Percentiles rank a stretch among this genome's conserved stretches.
Conservation (phyloP, 2,797 vertebrate genomes). For the Mus spretus region DNA sequence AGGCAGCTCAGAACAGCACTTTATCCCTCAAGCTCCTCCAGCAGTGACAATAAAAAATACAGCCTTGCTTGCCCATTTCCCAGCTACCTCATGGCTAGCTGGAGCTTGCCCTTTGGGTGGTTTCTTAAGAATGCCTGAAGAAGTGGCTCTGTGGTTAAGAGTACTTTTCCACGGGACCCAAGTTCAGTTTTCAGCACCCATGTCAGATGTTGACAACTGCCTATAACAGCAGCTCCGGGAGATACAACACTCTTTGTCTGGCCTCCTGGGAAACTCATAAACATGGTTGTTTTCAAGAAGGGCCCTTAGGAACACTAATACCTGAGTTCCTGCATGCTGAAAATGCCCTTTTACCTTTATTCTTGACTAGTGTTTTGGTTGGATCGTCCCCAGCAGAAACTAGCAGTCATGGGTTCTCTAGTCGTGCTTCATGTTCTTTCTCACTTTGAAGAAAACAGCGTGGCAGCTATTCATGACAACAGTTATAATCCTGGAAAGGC, state of each 20-base stretch:
- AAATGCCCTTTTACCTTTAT: conserved; percentile 20
- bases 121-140: conserved; percentile 18
- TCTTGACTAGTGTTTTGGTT: neutral
- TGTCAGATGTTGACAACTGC: neutral
- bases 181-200: neutral
- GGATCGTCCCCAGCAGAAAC: neutral
- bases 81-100: neutral
- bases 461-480: neutral
- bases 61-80: neutral
- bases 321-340: neutral
- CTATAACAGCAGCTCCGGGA: neutral
- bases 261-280: neutral
- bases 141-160: neutral
- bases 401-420: neutral
- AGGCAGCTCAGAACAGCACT: neutral
- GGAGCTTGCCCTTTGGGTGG: neutral
- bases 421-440: neutral
- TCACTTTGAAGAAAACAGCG: conserved; percentile 39
- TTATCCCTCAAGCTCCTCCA: neutral
- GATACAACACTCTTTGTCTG: neutral
- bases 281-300: conserved; percentile 29
- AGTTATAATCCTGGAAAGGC: neutral
- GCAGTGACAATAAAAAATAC: neutral
- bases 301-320: neutral
- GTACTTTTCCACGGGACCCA: neutral